Base-by-base conservation (phyloP, 2,888 invertebrate genomes). In the Eledone cirrhosa region DNA sequence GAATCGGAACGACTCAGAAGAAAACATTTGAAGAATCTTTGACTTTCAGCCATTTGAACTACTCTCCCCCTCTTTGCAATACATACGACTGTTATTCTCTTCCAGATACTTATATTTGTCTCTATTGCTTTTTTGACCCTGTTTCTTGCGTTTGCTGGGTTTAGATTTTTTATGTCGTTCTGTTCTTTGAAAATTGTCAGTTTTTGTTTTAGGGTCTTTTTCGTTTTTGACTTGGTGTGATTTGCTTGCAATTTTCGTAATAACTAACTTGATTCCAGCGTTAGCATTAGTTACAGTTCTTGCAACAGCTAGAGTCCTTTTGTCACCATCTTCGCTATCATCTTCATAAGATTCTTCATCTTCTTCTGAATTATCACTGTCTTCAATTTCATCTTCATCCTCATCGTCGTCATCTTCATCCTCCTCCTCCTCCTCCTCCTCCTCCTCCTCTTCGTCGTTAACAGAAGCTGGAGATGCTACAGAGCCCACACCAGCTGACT, bases 261-360 rank as follows among this genome's bases (percentile, higher is more conserved):
- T 90, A 31, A 88, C 90, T 76, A 91, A 82, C 81, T 91, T 91
- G 76, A 91, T 90, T 19, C 91, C 91, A 53, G 86, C 84, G 11
- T 85, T 85, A 14, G 90, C 88, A 78, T 89, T 87, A 80, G 85
- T 87, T 24, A 89, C 85, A 0, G 87, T 88, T 59, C 87, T 87
- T 81, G 87, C 87, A 22, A 88, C 84, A 27, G 84, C 82, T 11
- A 87, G 80, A 75, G 86, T 84, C 65, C 82, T 82, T 8, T 80
- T 75, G 76, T 79, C 80, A n/a, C 41, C 63, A n/a, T 80, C 78
- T 59, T 77, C 82, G 16, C 79, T 78, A 24, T 80, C 81, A 22
- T 82, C 82, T 11, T 78, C 63, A 53, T 41, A 33, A 53, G 33
- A 33, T 14, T 48, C 78, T 81, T 81, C 27, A 22, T 48, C 78